phyloP scores from a whole-genome alignment of 2,797 vertebrate species.

The Calcarius lapponicus region DNA sequence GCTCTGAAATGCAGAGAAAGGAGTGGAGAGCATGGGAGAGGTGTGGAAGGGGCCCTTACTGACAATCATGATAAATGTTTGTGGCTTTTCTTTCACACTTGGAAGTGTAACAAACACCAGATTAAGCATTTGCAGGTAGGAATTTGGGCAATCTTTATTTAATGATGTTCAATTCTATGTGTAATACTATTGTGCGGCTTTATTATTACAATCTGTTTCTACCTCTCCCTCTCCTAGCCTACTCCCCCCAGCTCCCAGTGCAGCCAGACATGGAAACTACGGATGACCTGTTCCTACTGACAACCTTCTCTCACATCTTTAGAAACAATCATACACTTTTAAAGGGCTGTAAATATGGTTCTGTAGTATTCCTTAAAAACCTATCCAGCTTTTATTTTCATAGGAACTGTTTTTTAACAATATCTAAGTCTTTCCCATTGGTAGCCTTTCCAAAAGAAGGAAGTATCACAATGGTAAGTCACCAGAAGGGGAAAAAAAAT shows the following conservation, averaged over 20 bases:
- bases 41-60: conserved; percentile 25
- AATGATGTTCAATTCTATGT: conserved; percentile 25
- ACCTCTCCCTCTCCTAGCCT: background rate
- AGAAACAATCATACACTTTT: background rate
- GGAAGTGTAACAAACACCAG: conserved; percentile 53
- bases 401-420: background rate
- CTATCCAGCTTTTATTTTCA: background rate
- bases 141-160: conserved; percentile 42
- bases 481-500: too few species aligned
- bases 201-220: conserved; percentile 65
- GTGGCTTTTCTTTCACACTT: conserved; percentile 61
- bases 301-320: background rate
- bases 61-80: conserved; percentile 63
- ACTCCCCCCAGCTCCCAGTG: background rate
- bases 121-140: conserved; percentile 47
- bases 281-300: conserved; percentile 10
- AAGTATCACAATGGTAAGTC: background rate
- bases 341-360: background rate
- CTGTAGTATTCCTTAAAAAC: background rate
- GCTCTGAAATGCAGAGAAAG: background rate
- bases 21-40: background rate
- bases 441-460: background rate
- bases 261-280: background rate
- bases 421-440: background rate
- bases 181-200: conserved; percentile 49